Evolutionary conservation across 2,797 vertebrate genomes (phyloP).

Genomic region (Crocidura indochinensis): DNA sequence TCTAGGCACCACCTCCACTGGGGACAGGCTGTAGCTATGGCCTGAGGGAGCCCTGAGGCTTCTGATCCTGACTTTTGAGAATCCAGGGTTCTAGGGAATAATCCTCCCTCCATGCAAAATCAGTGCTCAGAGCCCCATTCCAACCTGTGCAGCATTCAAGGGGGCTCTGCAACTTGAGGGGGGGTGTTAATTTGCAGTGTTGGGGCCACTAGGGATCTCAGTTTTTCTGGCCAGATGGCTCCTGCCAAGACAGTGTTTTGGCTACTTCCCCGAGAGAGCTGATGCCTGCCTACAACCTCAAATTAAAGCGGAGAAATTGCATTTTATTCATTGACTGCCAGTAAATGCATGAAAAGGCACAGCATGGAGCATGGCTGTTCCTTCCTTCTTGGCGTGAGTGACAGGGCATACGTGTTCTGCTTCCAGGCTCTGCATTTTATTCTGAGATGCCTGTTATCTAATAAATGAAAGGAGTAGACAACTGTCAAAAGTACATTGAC

Average conservation of each 20-base stretch:
- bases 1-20: background rate
- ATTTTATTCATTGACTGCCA: slow-evolving; percentile 19
- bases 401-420: background rate
- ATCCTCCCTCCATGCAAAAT: background rate
- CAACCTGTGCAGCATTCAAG: background rate
- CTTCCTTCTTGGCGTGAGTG: slow-evolving; percentile 27
- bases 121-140: no score
- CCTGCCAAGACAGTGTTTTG: background rate
- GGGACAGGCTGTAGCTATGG: background rate
- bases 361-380: background rate
- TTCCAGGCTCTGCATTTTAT: background rate
- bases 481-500: slow-evolving; percentile 50
- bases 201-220: no score
- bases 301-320: background rate
- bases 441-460: slow-evolving; percentile 41
- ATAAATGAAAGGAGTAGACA: slow-evolving; percentile 46
- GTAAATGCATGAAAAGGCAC: background rate
- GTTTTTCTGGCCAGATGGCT: background rate
- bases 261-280: background rate
- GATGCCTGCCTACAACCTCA: background rate
- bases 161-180: background rate
- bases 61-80: slow-evolving; percentile 4
- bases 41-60: background rate
- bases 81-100: background rate
- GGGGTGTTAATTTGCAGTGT: background rate